Base-by-base conservation (phyloP, 2,888 invertebrate genomes). In the Drosophila peninsularis region DNA sequence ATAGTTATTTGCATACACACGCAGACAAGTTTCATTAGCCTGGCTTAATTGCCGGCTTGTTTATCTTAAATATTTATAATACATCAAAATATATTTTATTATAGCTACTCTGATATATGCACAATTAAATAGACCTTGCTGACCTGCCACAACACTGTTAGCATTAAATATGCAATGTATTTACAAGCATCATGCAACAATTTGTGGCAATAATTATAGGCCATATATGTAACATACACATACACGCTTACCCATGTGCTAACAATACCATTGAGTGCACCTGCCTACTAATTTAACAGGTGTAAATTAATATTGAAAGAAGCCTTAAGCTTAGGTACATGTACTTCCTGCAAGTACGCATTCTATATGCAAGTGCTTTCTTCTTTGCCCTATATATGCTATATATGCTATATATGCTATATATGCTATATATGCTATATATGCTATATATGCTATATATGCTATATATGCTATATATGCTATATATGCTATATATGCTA, bases 41-140 rank as follows among this genome's bases (percentile, higher is more conserved):
- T 34, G 32, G 64, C 75, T 68, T 74, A 75, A 74, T 75, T 78
- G 78, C 55, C 78, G 68, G 58, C 45, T 60, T 75, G 79, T 60
- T 75, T 74, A 54, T 30, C 62, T 60, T 60, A 60, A 73, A 73
- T 60, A 75, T 73, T 67, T 62, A 58, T 67, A 67, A 68, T 64
- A 58, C 49, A 60, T 58, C 27, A 64, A 55, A 64, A 68, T 65
- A 68, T 65, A 58, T 68, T 73, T 62, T 50, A 73, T 54, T 42
- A 49, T 19, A 11, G 71, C 14, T 30, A n/a, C 27, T 17, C n/a
- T 37, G 39, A 47, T 47, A 41, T 66, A 42, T 57, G 36, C 21
- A 37, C 60, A 41, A 49, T 41, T 66, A 66, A 49, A 21, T 41
- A 30, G 34, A 60, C 24, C 41, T n/a, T n/a, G 24, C 37, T 37